Base-by-base conservation (phyloP, 2,797 vertebrate species). In the Danio tinwini region DNA sequence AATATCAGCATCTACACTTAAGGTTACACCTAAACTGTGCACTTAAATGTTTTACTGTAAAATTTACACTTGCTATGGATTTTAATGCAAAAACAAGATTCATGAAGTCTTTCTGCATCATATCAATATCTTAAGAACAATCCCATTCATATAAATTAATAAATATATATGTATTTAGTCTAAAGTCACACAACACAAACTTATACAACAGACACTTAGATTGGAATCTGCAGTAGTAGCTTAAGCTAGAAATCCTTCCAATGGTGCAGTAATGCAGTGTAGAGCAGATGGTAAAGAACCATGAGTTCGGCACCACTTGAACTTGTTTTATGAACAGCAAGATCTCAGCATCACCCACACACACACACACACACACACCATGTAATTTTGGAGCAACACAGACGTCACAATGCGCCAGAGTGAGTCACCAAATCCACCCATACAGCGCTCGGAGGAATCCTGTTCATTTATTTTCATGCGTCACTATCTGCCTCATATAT, bases 351-450 rank as follows among this genome's bases (percentile, higher is more conserved):
- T 10, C 72, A 76, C 78, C 5, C 80, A 63, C 76, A 70, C 73
- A 58, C 29, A 29, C 63, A 70, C 56, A 56, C 37, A 47, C 64
- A 29, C 63, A 70, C 56, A 56, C 37, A 47, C 64, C 44, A 44
- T 70, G 37, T 50, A 56, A 12, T 39, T 74, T 63, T 62, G 52
- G 19, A 9, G 37, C 47, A 2, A 56, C 21, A 50, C 29, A 29
- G 55, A 81, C 81, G 80, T 86, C 85, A 86, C 11, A 69, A 67
- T 86, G 85, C 81, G 8, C 81, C 83, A 84, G 17, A 68, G 58
- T 86, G 84, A 87, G 73, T 86, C 86, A 86, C 62, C 39, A 39
- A 44, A 58, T 78, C 81, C 79, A 82, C 77, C 86, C 81, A 71
- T 37, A 6, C 47, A 1, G 52, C 49, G 44, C 63, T 21, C 39